Percentiles rank a stretch among this genome's conserved stretches.
Evolutionary conservation across 2,888 invertebrate genomes (phyloP).

Genomic region (Melanostoma mellinum): DNA sequence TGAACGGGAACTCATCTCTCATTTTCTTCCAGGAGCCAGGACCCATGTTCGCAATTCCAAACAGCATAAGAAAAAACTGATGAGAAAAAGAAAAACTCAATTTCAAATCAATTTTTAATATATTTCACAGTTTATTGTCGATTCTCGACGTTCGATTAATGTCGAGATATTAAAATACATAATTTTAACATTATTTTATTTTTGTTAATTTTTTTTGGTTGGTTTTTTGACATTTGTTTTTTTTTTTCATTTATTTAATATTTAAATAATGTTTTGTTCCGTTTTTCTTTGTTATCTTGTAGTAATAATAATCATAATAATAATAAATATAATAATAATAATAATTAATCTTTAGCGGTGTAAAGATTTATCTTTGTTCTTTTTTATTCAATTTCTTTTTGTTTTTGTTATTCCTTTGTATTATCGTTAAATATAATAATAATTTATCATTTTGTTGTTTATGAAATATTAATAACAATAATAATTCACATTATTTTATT

Average conservation of each 20-base stretch:
- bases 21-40: too few species aligned
- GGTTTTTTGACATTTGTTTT: constrained; percentile 72
- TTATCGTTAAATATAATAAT: constrained; percentile 60
- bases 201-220: constrained; percentile 73
- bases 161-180: constrained; percentile 82
- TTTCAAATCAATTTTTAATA: constrained; percentile 75
- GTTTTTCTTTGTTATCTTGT: constrained; percentile 59
- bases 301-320: constrained; percentile 70
- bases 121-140: constrained; percentile 83
- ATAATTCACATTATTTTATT: constrained; percentile 52
- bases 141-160: constrained; percentile 82
- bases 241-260: constrained; percentile 67
- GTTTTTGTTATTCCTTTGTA: constrained; percentile 62
- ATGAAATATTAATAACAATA: constrained; percentile 66
- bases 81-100: constrained; percentile 22
- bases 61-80: constrained; percentile 1
- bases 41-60: background rate
- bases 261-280: constrained; percentile 63
- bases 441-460: constrained; percentile 42
- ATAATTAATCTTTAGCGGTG: constrained; percentile 69
- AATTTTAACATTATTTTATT: constrained; percentile 75
- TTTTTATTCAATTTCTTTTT: constrained; percentile 77
- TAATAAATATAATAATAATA: constrained; percentile 60
- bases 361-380: constrained; percentile 72
- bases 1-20: too few species aligned